Base-by-base conservation (phyloP, 1,140 invertebrate species). In the Sycobia sp. region DNA sequence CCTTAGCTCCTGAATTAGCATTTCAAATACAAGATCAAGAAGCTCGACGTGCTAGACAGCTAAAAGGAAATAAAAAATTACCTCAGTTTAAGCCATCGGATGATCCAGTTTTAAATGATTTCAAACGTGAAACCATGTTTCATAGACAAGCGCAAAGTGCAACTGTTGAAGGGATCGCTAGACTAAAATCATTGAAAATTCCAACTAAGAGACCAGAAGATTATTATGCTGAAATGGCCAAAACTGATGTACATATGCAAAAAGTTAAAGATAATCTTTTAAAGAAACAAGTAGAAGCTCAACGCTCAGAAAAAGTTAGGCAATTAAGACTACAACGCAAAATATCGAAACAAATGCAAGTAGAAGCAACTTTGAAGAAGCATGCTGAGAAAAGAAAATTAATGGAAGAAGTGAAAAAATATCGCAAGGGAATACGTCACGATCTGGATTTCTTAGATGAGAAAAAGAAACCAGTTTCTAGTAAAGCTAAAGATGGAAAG, bases 141-240 rank as follows among this genome's bases (percentile, higher is more conserved):
- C 93, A 97, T 74, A 84, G 94, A 58, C 95, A 97, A 83, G 96
- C 95, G 4, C 95, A 98, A 74, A 85, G 88, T 29, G 88, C 94
- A 14, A 92, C 94, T 8, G 67, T 95, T 2, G 88, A 93, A 69
- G 92, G 87, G 3, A 85, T 98, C 16, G 84, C 86, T 22, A 84
- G 85, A 51, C 78, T 98, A 4, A 89, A 93, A 47, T 86, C 88
- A 65, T 73, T 95, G 3, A 87, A 86, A 22, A 84, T 97, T 38
- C 83, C 86, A 0, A 97, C 94, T 0, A 90, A 87, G 73, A 85
- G 93, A 59, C 97, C 97, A 0, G 90, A 94, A 29, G 97, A 99
- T 82, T 99, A 97, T 82, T 99, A 97, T 84, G 97, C 97, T 1
- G 93, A 99, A 85, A 99, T 99, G 97, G 94, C 94, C 2, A 99